These are phyloP conservation scores for Nerophis lumbriciformis DNA, from an alignment of 2,113 vertebrate genomes.

Conservation along the genomic window DNA sequence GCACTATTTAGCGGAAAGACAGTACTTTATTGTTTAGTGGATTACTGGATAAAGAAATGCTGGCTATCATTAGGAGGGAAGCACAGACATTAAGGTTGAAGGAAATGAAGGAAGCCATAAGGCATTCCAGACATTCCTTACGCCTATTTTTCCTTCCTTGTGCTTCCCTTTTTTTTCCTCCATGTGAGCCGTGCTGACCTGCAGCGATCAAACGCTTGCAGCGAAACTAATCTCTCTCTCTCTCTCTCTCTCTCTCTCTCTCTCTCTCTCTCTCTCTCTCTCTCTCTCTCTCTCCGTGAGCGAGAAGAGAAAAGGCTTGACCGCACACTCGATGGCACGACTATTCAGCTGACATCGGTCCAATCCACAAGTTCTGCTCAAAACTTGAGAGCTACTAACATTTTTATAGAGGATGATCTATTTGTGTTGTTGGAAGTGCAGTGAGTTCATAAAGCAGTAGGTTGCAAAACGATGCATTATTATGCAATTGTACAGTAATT, in stretches of 20 bases:
- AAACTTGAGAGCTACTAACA: too few species aligned
- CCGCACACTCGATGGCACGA: background rate
- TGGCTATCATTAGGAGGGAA: background rate
- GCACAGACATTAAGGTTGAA: background rate
- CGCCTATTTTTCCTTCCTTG: slow-evolving; percentile 1
- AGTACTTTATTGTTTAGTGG: slow-evolving; percentile 52
- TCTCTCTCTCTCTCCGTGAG: slow-evolving; percentile 7
- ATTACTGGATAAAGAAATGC: background rate
- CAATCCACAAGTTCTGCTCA: too few species aligned
- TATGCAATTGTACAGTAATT: too few species aligned
- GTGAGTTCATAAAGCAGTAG: too few species aligned
- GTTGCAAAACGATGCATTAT: too few species aligned
- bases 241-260: slow-evolving; percentile 1
- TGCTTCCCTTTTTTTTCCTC: slow-evolving; percentile 9
- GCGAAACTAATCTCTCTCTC: slow-evolving; percentile 18
- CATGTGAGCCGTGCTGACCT: slow-evolving; percentile 26
- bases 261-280: background rate
- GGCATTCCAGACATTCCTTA: slow-evolving; percentile 51
- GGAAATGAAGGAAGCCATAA: slow-evolving; percentile 1
- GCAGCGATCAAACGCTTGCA: slow-evolving; percentile 50
- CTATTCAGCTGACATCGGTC: too few species aligned
- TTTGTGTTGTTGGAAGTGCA: too few species aligned
- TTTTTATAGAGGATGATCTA: too few species aligned
- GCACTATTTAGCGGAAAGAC: slow-evolving; percentile 35
- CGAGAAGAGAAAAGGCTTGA: slow-evolving; percentile 10